Evolutionary conservation across 92 coral and sea anemone genomes (phyloP).

Genomic region (Paragorgia papillata): DNA sequence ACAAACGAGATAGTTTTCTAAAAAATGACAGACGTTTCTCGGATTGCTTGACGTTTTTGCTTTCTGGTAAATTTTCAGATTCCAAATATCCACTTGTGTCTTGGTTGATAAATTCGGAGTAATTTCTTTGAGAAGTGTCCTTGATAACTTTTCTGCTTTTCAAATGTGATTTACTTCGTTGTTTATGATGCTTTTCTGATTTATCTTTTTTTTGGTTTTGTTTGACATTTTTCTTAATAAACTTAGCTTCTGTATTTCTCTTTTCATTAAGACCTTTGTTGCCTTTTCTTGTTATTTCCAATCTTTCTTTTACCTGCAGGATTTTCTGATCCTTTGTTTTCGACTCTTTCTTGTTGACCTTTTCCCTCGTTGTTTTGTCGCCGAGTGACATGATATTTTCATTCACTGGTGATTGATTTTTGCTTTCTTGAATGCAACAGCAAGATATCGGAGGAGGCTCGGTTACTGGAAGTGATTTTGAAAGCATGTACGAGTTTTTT

Average conservation of each 20-base stretch:
- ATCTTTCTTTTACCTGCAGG: not conserved
- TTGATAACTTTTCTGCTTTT: not conserved
- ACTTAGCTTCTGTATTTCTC: not conserved
- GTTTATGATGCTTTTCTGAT: not conserved
- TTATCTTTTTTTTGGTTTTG: not conserved
- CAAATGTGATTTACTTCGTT: not conserved
- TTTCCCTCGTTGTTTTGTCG: not conserved
- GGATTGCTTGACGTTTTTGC: no score
- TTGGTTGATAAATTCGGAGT: not conserved
- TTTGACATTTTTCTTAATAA: not conserved
- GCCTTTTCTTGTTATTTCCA: not conserved
- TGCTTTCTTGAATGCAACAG: not conserved
- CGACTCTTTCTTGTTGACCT: not conserved
- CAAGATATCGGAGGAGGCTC: no score
- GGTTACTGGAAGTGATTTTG: no score
- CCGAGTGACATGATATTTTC: not conserved
- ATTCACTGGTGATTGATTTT: not conserved
- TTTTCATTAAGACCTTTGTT: not conserved
- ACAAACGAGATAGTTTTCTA: slow-evolving; percentile 25
- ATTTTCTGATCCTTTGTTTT: not conserved
- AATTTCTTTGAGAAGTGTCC: not conserved
- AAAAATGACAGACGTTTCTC: slow-evolving; percentile 23
- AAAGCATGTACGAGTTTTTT: no score
- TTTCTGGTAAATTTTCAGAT: not conserved
- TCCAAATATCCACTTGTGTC: not conserved